These are phyloP conservation scores for Prietella phreatophila DNA, from an alignment of 2,113 vertebrate genomes.

Conservation along the genomic window DNA sequence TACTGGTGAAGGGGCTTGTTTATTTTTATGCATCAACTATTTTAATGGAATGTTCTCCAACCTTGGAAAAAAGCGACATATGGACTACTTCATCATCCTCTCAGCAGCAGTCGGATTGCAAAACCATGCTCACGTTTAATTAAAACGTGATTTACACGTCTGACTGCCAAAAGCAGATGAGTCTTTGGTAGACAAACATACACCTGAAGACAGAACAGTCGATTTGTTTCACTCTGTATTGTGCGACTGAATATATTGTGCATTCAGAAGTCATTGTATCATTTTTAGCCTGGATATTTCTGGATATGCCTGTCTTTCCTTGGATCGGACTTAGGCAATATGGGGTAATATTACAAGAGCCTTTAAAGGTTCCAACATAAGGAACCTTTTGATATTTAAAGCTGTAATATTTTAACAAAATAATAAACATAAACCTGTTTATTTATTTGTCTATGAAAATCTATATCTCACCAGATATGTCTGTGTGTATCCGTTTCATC, in stretches of 20 bases:
- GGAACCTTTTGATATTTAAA: neutral
- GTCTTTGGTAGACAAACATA: neutral
- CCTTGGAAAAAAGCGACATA: neutral
- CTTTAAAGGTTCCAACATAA: neutral
- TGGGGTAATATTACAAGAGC: neutral
- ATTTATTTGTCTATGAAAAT: no score
- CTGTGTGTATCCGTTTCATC: no score
- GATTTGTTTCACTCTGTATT: neutral
- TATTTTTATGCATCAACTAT: neutral
- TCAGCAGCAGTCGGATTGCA: neutral
- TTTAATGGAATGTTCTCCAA: slow-evolving; percentile 2
- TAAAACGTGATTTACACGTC: neutral
- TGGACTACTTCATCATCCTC: neutral
- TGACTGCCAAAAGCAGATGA: neutral
- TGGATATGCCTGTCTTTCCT: neutral
- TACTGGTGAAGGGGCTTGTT: neutral
- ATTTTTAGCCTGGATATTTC: neutral
- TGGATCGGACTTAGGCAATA: neutral
- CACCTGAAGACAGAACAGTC: neutral
- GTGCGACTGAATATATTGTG: no score
- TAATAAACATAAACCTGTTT: no score
- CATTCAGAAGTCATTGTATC: neutral
- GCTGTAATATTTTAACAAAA: neutral
- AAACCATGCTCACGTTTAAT: neutral
- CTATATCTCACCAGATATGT: no score